These are phyloP conservation scores for Athene noctua DNA, from an alignment of 2,113 vertebrate species.

Conservation along the genomic window DNA sequence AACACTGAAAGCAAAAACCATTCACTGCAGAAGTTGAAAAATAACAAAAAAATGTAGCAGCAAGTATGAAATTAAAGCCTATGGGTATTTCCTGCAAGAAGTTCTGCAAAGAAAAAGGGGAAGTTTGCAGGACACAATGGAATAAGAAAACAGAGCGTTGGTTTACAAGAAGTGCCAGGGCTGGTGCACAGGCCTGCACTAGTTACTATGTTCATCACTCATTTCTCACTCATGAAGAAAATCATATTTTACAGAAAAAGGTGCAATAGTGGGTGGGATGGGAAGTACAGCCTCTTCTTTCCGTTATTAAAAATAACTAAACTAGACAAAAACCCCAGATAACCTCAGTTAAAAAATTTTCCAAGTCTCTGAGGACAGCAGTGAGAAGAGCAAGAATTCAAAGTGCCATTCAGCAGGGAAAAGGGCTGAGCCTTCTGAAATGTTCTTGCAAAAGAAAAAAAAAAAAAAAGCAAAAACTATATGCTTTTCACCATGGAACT, in stretches of 20 bases:
- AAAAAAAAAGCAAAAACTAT: not conserved
- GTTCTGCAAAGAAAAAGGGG: not conserved
- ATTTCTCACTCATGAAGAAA: not conserved
- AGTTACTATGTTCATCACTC: not conserved
- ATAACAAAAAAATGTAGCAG: slow-evolving; percentile 46
- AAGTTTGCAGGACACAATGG: not conserved
- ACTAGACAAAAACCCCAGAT: slow-evolving; percentile 12
- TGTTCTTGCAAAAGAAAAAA: not conserved
- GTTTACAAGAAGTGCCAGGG: not conserved
- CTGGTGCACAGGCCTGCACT: not conserved
- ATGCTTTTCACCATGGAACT: not conserved
- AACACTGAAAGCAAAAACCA: slow-evolving; percentile 53
- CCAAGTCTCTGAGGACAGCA: not conserved
- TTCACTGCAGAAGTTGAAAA: slow-evolving; percentile 50
- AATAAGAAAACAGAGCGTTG: not conserved
- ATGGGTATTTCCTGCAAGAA: slow-evolving; percentile 28
- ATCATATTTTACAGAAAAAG: not conserved
- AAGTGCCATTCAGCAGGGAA: not conserved
- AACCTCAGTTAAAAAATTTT: slow-evolving; percentile 12
- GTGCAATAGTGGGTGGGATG: not conserved
- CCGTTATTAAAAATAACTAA: slow-evolving; percentile 26
- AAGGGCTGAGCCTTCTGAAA: not conserved
- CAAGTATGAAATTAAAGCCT: slow-evolving; percentile 10
- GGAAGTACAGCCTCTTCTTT: not conserved
- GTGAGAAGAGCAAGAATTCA: not conserved